phyloP scores from a whole-genome alignment of 2,888 invertebrate species.

The Drosophila koepferae region DNA sequence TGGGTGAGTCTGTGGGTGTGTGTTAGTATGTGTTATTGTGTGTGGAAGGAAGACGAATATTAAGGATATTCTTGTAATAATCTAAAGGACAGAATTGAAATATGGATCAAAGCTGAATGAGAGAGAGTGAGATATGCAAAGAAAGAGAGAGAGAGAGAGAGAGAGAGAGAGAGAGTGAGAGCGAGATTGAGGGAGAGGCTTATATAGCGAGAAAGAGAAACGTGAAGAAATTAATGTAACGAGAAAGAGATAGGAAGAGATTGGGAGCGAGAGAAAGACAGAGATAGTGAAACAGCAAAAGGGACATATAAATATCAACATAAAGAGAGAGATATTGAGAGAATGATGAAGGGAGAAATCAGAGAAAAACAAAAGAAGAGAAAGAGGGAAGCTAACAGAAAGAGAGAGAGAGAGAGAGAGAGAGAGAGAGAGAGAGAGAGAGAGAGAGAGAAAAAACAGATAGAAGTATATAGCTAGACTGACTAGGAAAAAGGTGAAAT shows the following conservation, averaged over 20 bases:
- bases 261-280: neutral
- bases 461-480: too few species aligned
- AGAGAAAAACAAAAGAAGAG: neutral
- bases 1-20: neutral
- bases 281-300: too few species aligned
- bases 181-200: too few species aligned
- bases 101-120: neutral
- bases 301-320: too few species aligned
- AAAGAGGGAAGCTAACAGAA: neutral
- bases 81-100: too few species aligned
- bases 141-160: neutral
- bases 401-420: neutral
- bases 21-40: neutral
- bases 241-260: too few species aligned
- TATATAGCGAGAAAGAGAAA: too few species aligned
- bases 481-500: too few species aligned
- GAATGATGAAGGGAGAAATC: neutral
- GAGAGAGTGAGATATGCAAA: too few species aligned
- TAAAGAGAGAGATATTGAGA: too few species aligned
- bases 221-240: too few species aligned
- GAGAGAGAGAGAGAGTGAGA: neutral
- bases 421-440: neutral
- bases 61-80: neutral
- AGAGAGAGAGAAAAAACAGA: neutral
- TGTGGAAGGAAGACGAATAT: neutral